These are phyloP conservation scores for Strix uralensis DNA, from an alignment of 2,113 vertebrate genomes.

Conservation along the genomic window DNA sequence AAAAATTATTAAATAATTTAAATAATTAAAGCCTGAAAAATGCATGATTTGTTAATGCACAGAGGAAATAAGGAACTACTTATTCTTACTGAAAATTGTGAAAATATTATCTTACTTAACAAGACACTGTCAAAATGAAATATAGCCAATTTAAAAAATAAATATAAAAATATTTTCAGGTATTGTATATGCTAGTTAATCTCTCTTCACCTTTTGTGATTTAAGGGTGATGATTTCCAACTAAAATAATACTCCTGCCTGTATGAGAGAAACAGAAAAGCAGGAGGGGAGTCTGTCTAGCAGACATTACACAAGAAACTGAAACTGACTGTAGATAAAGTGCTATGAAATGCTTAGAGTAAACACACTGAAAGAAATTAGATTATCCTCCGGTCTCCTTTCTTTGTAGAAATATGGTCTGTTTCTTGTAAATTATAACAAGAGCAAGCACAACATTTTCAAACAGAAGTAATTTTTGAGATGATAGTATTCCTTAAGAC, in stretches of 20 bases:
- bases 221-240: not conserved
- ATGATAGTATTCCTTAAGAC: not conserved
- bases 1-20: not conserved
- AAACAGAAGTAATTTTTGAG: not conserved
- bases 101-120: not conserved
- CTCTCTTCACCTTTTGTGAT: not conserved
- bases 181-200: not conserved
- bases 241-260: not conserved
- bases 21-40: not conserved
- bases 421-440: not conserved
- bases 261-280: not conserved
- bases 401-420: not conserved
- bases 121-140: not conserved
- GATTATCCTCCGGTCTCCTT: not conserved
- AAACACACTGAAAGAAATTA: slow-evolving; percentile 9
- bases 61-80: not conserved
- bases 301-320: not conserved
- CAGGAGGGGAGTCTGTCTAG: not conserved
- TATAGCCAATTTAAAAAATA: not conserved
- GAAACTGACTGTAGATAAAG: not conserved
- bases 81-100: not conserved
- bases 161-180: not conserved
- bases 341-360: not conserved
- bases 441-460: not conserved
- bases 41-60: not conserved